Evolutionary conservation across 2,888 invertebrate species (phyloP).

Genomic region (Chymomyza procnemis): DNA sequence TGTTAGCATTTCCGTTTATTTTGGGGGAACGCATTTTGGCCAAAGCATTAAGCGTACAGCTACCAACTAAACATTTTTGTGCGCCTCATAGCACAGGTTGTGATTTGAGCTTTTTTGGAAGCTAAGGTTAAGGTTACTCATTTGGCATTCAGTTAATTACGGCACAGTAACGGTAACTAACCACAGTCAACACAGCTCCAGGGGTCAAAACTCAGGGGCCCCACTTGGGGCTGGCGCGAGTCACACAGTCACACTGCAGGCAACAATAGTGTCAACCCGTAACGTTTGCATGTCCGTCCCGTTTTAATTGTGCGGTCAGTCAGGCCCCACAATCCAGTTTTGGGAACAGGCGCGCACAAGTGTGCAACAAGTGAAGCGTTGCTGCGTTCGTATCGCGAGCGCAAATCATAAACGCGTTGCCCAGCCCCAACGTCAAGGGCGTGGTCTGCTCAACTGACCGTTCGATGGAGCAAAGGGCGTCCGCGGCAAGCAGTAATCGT

Average conservation of each 20-base stretch:
- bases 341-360: conserved; percentile 75
- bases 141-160: conserved; percentile 19
- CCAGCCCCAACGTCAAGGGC: conserved; percentile 31
- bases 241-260: background rate
- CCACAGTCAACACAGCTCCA: conserved; percentile 46
- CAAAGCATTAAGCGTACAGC: conserved; percentile 26
- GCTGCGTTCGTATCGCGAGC: conserved; percentile 27
- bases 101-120: conserved; percentile 77
- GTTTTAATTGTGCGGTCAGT: conserved; percentile 75
- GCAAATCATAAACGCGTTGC: conserved; percentile 36
- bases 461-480: conserved; percentile 6
- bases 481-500: conserved; percentile 4
- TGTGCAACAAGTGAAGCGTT: conserved; percentile 45
- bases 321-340: conserved; percentile 78
- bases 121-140: conserved; percentile 76
- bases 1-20: background rate
- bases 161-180: conserved; percentile 46
- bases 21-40: conserved; percentile 45
- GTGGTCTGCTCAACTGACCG: conserved; percentile 34
- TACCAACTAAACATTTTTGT: conserved; percentile 55
- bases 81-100: conserved; percentile 76
- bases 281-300: conserved; percentile 56
- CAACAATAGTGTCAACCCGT: background rate
- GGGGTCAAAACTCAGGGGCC: background rate
- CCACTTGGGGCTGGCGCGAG: background rate